These are phyloP conservation scores for Geococcyx californianus DNA, from an alignment of 2,113 vertebrate species.

Conservation along the genomic window DNA sequence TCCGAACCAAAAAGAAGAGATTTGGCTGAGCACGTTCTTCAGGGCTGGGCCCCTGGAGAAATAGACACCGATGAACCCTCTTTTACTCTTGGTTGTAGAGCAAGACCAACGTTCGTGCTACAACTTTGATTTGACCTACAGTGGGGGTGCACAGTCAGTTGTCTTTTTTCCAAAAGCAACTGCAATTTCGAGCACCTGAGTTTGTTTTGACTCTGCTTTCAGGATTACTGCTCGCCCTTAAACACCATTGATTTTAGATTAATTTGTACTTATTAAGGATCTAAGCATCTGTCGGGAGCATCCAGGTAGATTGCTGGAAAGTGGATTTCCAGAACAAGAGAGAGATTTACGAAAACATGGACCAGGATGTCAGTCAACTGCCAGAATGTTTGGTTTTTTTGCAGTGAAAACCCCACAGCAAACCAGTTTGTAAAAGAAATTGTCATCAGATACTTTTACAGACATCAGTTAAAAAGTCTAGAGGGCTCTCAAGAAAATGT, in stretches of 20 bases:
- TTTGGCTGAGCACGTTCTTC: background rate
- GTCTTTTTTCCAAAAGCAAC: background rate
- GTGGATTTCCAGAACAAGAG: background rate
- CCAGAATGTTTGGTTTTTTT: background rate
- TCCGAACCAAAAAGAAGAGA: background rate
- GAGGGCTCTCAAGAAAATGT: background rate
- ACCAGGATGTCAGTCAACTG: background rate
- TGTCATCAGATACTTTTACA: background rate
- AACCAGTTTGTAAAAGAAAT: background rate
- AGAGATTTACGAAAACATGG: background rate
- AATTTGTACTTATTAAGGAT: background rate
- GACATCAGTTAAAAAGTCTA: background rate
- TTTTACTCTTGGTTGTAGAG: background rate
- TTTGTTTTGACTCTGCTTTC: background rate
- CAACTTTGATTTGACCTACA: background rate
- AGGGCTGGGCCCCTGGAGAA: background rate
- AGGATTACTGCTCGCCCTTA: background rate
- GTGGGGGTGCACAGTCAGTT: rapidly evolving
- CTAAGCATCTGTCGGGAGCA: background rate
- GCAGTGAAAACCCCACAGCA: background rate
- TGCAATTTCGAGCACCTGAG: background rate
- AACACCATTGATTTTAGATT: background rate
- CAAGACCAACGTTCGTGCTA: background rate
- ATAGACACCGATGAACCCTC: background rate
- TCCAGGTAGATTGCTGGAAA: background rate